A percentile compares a stretch with the other conserved stretches of the same genome.
These are phyloP conservation scores for Megalops atlanticus DNA, from an alignment of 2,113 vertebrate species.

Conservation along the genomic window DNA sequence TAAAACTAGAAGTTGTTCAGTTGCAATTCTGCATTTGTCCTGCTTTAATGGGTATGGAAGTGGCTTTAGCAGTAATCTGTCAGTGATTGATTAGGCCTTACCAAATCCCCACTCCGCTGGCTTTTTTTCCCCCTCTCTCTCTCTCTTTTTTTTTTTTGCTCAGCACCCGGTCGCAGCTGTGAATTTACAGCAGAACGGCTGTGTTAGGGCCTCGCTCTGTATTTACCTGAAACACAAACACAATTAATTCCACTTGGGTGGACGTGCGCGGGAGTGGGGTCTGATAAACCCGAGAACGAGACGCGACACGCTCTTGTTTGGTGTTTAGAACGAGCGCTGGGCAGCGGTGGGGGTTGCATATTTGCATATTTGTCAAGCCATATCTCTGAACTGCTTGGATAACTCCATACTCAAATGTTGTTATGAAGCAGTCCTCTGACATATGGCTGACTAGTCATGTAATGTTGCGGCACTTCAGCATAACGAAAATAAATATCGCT, in stretches of 20 bases:
- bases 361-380: constrained; percentile 49
- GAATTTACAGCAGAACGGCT: constrained; percentile 81
- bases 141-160: constrained; percentile 73
- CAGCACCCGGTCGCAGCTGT: constrained; percentile 67
- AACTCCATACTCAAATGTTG: background rate
- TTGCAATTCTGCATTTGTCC: constrained; percentile 99
- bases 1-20: constrained; percentile 99
- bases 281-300: constrained; percentile 56
- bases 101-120: constrained; percentile 77
- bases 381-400: constrained; percentile 42
- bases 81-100: constrained; percentile 97
- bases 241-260: constrained; percentile 86
- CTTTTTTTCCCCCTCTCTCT: constrained; percentile 71
- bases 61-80: constrained; percentile 99
- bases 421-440: background rate
- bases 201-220: constrained; percentile 80
- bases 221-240: constrained; percentile 90
- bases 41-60: constrained; percentile 98
- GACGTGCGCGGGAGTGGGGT: constrained; percentile 59
- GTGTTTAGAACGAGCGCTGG: constrained; percentile 49
- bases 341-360: constrained; percentile 50
- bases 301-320: constrained; percentile 62
- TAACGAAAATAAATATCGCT: background rate
- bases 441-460: background rate
- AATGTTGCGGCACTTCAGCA: background rate